phyloP scores from a whole-genome alignment of 2,113 vertebrate genomes.

The mouse (Mus musculus) region GRCm39 chr10:109924501-109925000 shows the following conservation, averaged over 20 bases:
- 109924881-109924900: neutral
- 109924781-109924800: neutral
- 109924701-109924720: neutral
- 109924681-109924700: neutral
- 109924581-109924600: neutral
- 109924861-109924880: neutral
- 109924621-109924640: slow-evolving; percentile 48
- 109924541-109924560: slow-evolving; percentile 10
- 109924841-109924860: neutral
- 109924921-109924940: neutral
- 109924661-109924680: slow-evolving; percentile 23
- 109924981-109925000: neutral
- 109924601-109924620: neutral
- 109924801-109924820: neutral
- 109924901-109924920: neutral
- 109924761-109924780: neutral
- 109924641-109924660: slow-evolving; percentile 27
- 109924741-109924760: neutral
- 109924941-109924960: neutral
- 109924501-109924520: neutral
- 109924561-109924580: slow-evolving; percentile 34
- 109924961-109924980: neutral
- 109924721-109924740: neutral
- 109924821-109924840: neutral
- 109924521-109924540: slow-evolving; percentile 30